Evolutionary conservation across 2,888 invertebrate species (phyloP).

Genomic region (Ophion obscuratus): DNA sequence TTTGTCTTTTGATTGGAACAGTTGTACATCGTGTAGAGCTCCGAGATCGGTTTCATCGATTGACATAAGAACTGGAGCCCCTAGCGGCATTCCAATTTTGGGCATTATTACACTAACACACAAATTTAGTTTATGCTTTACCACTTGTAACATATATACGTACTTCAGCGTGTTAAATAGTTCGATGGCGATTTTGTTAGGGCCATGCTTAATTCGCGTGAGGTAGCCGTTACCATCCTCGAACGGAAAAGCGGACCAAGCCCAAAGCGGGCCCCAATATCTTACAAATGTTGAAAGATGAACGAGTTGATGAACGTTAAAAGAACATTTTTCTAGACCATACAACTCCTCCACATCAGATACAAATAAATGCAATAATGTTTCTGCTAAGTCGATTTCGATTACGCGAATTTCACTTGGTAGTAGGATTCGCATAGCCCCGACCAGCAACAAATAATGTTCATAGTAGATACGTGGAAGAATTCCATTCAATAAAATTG

Average conservation of each 20-base stretch:
- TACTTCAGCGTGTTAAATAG: no score
- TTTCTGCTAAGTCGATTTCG: constrained; percentile 35
- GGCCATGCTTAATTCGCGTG: no score
- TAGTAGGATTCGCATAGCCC: constrained; percentile 13
- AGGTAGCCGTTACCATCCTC: background rate
- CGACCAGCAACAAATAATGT: constrained; percentile 43
- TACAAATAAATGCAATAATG: constrained; percentile 22
- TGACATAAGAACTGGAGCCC: no score
- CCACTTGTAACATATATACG: no score
- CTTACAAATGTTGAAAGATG: constrained; percentile 7
- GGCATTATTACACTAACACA: no score
- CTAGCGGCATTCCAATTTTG: no score
- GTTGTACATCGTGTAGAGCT: no score
- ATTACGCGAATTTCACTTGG: background rate
- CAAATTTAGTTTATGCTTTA: no score
- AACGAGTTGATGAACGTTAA: constrained; percentile 35
- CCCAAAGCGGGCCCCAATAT: constrained; percentile 31
- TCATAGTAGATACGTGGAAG: constrained; percentile 26
- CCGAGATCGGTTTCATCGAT: no score
- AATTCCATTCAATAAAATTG: constrained; percentile 29
- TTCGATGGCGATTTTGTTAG: no score
- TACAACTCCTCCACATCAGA: constrained; percentile 20
- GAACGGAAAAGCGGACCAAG: constrained; percentile 38
- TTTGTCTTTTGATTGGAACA: no score
- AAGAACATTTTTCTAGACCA: constrained; percentile 40